A percentile compares a stretch with the other conserved stretches of the same genome.
phyloP scores from a whole-genome alignment of 2,797 vertebrate genomes.

The Thaleichthys pacificus region DNA sequence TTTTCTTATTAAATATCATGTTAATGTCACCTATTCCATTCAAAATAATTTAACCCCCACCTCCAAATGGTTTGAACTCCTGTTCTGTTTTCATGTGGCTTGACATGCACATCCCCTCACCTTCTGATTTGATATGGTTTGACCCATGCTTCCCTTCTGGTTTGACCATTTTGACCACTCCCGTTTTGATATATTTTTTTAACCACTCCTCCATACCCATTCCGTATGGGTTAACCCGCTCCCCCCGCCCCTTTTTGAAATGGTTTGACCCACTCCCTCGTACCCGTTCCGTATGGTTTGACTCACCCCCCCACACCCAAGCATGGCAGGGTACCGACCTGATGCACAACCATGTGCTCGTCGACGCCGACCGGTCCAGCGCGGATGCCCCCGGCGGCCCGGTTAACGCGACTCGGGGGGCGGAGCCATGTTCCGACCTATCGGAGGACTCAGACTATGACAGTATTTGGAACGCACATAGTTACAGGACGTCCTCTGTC shows the following conservation, averaged over 20 bases:
- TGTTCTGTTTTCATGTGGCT: too few species aligned
- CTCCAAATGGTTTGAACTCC: too few species aligned
- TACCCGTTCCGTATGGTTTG: slow-evolving; percentile 28
- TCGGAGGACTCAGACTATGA: slow-evolving; percentile 99
- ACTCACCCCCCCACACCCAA: slow-evolving; percentile 63
- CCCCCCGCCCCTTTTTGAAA: slow-evolving; percentile 49
- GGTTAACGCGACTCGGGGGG: slow-evolving; percentile 90
- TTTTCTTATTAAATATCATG: too few species aligned
- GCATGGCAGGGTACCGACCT: slow-evolving; percentile 99
- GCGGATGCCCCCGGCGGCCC: slow-evolving; percentile 92
- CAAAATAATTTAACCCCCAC: too few species aligned
- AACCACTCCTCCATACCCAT: slow-evolving; percentile 1
- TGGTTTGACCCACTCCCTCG: slow-evolving; percentile 33
- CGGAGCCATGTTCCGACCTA: slow-evolving; percentile 93
- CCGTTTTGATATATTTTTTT: slow-evolving; percentile 14
- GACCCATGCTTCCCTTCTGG: too few species aligned
- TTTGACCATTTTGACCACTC: neutral
- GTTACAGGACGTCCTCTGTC: slow-evolving; percentile 98
- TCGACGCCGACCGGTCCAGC: slow-evolving; percentile 92
- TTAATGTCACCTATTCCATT: too few species aligned
- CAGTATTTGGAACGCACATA: slow-evolving; percentile 99
- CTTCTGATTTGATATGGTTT: too few species aligned
- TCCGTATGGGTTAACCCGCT: slow-evolving; percentile 2
- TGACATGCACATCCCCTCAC: too few species aligned
- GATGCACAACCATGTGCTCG: slow-evolving; percentile 99